phyloP scores from a whole-genome alignment of 1,140 invertebrate genomes.

The Tetramorium alpestre region DNA sequence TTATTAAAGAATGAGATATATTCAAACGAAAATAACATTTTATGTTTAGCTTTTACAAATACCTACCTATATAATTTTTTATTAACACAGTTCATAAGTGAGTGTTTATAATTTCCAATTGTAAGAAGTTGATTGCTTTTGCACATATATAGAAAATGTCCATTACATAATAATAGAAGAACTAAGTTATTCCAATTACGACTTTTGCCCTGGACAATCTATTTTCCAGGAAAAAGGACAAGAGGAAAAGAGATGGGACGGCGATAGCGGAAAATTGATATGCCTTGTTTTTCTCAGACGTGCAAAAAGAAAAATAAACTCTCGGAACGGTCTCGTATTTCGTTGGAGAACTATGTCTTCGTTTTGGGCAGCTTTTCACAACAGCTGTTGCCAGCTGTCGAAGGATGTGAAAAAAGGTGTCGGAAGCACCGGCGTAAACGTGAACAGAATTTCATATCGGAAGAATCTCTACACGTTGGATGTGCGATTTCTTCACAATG shows the following conservation, averaged over 20 bases:
- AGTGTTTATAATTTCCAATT: neutral
- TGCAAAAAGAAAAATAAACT: constrained; percentile 62
- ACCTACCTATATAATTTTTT: neutral
- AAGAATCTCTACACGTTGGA: constrained; percentile 56
- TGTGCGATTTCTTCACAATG: constrained; percentile 16
- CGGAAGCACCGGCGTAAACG: constrained; percentile 68
- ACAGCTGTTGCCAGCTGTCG: constrained; percentile 75
- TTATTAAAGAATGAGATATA: neutral
- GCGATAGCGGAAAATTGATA: constrained; percentile 67
- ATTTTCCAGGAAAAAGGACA: constrained; percentile 17
- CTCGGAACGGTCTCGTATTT: constrained; percentile 48
- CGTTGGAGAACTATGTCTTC: constrained; percentile 62
- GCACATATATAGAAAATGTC: neutral
- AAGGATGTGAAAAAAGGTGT: constrained; percentile 65
- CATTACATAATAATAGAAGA: neutral
- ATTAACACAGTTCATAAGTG: neutral
- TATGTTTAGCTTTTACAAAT: neutral
- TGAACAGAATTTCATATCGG: constrained; percentile 72
- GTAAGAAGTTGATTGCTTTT: neutral
- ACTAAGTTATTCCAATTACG: neutral
- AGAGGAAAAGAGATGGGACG: constrained; percentile 5
- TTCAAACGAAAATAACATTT: neutral
- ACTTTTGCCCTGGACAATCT: neutral
- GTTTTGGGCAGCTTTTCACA: constrained; percentile 68
- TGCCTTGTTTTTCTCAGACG: constrained; percentile 26